Percentiles rank a stretch among this genome's conserved stretches.
Evolutionary conservation across 2,113 vertebrate genomes (phyloP).

Genomic region (Gymnobelideus leadbeateri): DNA sequence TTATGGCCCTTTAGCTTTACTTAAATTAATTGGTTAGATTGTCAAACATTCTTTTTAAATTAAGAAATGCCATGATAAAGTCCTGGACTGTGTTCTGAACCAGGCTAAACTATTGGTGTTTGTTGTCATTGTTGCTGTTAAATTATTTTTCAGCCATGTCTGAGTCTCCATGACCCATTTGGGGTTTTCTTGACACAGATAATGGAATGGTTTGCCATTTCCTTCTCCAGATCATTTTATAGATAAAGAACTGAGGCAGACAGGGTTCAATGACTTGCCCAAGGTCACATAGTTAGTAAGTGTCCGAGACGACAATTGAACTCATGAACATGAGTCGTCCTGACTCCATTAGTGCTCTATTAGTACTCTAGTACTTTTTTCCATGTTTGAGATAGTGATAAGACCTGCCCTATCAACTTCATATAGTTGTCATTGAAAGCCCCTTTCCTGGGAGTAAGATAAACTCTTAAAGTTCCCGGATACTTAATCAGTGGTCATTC

Average conservation of each 20-base stretch:
- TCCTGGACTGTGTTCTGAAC: not conserved
- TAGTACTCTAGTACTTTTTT: not conserved
- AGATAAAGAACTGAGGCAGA: not conserved
- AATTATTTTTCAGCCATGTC: not conserved
- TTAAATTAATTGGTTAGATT: not conserved
- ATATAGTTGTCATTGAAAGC: not conserved
- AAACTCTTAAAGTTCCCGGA: not conserved
- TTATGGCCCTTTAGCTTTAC: not conserved
- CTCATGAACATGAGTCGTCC: not conserved
- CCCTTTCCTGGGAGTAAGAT: not conserved
- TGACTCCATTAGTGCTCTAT: too few species aligned
- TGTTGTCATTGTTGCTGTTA: not conserved
- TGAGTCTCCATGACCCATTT: not conserved
- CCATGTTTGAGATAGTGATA: not conserved
- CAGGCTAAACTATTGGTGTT: not conserved
- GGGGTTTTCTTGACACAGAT: too few species aligned
- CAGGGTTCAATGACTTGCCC: not conserved
- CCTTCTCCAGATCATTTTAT: not conserved
- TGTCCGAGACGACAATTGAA: not conserved
- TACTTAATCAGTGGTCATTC: constrained; percentile 6
- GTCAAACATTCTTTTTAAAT: not conserved
- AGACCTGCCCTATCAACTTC: not conserved
- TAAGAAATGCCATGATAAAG: not conserved
- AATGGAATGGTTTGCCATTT: not conserved
- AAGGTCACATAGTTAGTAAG: not conserved